Conservation (phyloP, 2,888 invertebrate species). For the Amiota communis region DNA sequence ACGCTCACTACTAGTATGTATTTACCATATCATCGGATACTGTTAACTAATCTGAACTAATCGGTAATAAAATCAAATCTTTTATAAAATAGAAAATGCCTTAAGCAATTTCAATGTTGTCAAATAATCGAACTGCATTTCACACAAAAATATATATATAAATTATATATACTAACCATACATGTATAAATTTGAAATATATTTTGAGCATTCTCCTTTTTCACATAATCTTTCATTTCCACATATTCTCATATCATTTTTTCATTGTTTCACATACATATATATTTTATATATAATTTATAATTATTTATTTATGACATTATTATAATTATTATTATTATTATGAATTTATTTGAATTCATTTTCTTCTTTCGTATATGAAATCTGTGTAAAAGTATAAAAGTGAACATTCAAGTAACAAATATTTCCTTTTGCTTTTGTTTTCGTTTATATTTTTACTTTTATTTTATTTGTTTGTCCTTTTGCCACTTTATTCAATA, state of each 20-base stretch:
- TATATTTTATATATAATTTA: slow-evolving; percentile 27
- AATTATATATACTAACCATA: too few species aligned
- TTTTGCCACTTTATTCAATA: slow-evolving; percentile 39
- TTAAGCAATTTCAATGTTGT: too few species aligned
- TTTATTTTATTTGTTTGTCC: slow-evolving; percentile 24
- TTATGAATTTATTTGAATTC: slow-evolving; percentile 37
- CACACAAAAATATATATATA: too few species aligned
- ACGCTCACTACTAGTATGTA: too few species aligned
- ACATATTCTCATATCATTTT: slow-evolving; percentile 15
- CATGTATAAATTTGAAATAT: slow-evolving; percentile 26
- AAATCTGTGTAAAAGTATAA: slow-evolving; percentile 69
- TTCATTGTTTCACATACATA: slow-evolving; percentile 12
- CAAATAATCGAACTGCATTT: too few species aligned
- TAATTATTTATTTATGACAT: too few species aligned
- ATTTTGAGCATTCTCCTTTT: slow-evolving; percentile 26
- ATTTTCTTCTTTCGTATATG: slow-evolving; percentile 42
- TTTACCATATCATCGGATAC: too few species aligned
- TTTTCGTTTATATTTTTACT: slow-evolving; percentile 19
- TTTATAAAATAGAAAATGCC: too few species aligned
- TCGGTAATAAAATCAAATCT: slow-evolving; percentile 34
- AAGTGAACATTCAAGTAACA: slow-evolving; percentile 61
- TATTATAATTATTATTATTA: too few species aligned
- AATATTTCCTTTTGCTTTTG: slow-evolving; percentile 34
- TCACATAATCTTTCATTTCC: slow-evolving; percentile 38
- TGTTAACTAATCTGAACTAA: background rate